Conservation (phyloP, 2,888 invertebrate genomes). For the Drosophila cognata region DNA sequence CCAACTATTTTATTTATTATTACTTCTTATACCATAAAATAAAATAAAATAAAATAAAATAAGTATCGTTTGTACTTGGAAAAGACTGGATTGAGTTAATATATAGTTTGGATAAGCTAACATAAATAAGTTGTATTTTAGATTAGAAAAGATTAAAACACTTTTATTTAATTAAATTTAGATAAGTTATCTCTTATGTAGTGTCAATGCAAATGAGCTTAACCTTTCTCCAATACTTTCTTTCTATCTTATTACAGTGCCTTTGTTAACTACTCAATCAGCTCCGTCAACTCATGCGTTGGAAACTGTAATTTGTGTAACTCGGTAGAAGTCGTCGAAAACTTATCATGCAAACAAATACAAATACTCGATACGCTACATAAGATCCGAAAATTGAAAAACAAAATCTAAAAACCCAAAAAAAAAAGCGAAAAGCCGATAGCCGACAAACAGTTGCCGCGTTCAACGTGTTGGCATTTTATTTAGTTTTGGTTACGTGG, state of each 20-base stretch:
- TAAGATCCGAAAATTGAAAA: conserved; percentile 13
- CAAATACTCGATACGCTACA: conserved; percentile 27
- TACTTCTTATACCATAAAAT: not conserved
- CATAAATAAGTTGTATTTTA: not conserved
- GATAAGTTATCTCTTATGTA: not conserved
- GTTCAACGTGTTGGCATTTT: conserved; percentile 69
- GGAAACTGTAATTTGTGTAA: conserved; percentile 38
- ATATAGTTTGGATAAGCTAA: not conserved
- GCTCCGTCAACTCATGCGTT: conserved; percentile 23
- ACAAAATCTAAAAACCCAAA: conserved; percentile 5
- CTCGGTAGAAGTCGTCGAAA: conserved; percentile 36
- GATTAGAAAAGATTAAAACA: not conserved
- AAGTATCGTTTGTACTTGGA: not conserved
- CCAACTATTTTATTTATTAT: not conserved
- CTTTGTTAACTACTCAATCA: conserved; percentile 47
- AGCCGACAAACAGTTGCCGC: conserved; percentile 56
- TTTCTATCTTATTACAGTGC: conserved; percentile 45
- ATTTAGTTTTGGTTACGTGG: conserved; percentile 72
- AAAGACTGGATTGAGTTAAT: not conserved
- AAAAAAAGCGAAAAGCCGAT: conserved; percentile 38
- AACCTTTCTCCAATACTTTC: conserved; percentile 9
- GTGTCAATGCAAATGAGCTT: not conserved
- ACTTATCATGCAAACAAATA: conserved; percentile 35
- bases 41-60: not conserved
- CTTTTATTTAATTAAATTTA: not conserved